Evolutionary conservation across 2,113 vertebrate species (phyloP).

Genomic region (Archilochus colubris): DNA sequence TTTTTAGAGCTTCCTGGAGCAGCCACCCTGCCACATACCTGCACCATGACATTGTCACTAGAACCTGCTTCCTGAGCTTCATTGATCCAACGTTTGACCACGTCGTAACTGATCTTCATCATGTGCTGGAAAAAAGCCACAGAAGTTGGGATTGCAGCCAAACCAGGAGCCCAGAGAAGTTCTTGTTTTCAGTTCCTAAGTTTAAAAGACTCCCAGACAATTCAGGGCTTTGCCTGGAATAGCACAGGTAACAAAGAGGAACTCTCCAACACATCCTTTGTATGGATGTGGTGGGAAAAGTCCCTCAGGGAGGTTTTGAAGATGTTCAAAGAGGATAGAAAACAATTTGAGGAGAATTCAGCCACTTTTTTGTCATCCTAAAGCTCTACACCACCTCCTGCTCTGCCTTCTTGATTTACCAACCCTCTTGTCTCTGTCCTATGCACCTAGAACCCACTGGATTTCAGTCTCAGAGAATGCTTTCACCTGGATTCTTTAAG

Average conservation of each 20-base stretch:
- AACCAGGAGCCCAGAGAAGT: not conserved
- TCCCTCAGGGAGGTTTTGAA: not conserved
- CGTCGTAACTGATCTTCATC: slow-evolving; percentile 95
- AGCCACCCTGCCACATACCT: slow-evolving; percentile 75
- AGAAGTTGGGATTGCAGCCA: not conserved
- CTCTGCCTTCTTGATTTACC: not conserved
- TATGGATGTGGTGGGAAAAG: not conserved
- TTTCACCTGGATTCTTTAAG: not conserved
- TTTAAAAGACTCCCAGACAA: not conserved
- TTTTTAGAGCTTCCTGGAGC: not conserved
- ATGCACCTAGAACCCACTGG: fast-evolving
- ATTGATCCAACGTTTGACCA: slow-evolving; percentile 98
- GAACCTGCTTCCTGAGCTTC: slow-evolving; percentile 98
- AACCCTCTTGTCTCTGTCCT: not conserved
- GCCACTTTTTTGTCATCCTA: no score
- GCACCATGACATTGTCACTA: slow-evolving; percentile 97
- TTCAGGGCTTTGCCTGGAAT: not conserved
- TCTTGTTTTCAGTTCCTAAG: not conserved
- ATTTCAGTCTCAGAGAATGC: not conserved
- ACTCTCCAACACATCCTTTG: not conserved
- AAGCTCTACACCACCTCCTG: not conserved
- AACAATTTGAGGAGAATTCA: not conserved
- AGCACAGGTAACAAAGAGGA: not conserved
- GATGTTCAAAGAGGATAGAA: not conserved
- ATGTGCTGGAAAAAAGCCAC: slow-evolving; percentile 84